Percentiles rank a stretch among this genome's conserved stretches.
Conservation (phyloP, 2,797 vertebrate species). For the Gallinago nigripennis region DNA sequence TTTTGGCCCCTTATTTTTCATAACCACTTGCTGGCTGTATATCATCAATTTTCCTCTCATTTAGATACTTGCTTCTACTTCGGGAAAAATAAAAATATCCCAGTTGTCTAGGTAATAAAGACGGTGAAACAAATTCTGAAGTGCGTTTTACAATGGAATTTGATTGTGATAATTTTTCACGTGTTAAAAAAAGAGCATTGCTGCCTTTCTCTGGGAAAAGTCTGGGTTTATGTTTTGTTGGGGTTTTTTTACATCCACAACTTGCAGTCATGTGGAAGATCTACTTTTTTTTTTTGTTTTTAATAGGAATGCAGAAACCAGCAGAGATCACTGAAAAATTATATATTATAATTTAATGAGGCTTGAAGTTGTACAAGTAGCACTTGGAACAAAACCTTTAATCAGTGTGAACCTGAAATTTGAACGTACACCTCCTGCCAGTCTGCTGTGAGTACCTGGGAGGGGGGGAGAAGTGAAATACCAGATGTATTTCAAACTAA, state of each 20-base stretch:
- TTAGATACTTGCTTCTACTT: neutral
- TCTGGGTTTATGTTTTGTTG: neutral
- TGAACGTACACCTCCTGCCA: neutral
- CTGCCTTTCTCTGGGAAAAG: neutral
- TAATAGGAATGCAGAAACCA: neutral
- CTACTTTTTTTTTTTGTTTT: neutral
- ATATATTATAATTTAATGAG: neutral
- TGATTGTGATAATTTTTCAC: constrained; percentile 54
- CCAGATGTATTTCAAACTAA: neutral
- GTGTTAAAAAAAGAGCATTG: neutral
- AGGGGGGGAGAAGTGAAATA: neutral
- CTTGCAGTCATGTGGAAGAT: neutral
- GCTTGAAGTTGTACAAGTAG: neutral
- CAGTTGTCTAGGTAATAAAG: constrained; percentile 32
- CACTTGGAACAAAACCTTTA: neutral
- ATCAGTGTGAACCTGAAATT: neutral
- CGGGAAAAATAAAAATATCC: constrained; percentile 11
- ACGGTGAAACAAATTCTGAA: neutral
- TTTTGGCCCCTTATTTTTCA: constrained; percentile 8
- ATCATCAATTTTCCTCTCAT: constrained; percentile 21
- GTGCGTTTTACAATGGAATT: constrained; percentile 17
- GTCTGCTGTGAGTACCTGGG: neutral
- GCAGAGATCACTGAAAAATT: neutral
- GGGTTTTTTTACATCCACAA: neutral
- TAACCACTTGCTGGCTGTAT: neutral